Evolutionary conservation across 2,113 vertebrate species (phyloP), one percentile per base, ranked within the genome.

Genomic region (Cinclus mexicanus): DNA sequence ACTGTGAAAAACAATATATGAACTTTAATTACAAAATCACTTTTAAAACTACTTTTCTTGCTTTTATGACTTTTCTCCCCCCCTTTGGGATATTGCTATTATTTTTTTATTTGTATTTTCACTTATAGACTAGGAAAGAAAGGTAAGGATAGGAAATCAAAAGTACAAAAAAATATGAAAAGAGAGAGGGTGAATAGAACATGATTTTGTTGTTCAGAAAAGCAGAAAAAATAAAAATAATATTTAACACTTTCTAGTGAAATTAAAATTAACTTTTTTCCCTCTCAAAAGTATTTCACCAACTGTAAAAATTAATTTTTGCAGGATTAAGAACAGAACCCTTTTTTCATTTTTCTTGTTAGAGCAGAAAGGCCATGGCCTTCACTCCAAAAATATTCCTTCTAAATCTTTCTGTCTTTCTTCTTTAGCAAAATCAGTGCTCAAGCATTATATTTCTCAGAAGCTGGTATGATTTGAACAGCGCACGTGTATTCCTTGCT

Each of bases 281-380:
- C 9, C 2, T 50, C 24, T 69, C 31, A 55, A 47, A 89, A 78
- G 2, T 21, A 28, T 84, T 86, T 69, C 9, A 61, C 3, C 8
- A 61, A 23, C 25, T 42, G 4, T 21, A 70, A 89, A 37, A 37
- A 5, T 11, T 2, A n/a, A 18, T 67, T 78, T 91, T 55, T n/a
- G 1, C 6, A 3, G 11, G 1, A 78, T 31, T 46, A 56, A 41
- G 46, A 33, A 18, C 17, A 31, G 7, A 79, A 0, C 1, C 12
- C 8, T 64, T 87, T 46, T 35, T 35, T 35, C 6, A 22, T 85
- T 85, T 85, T 57, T 35, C 2, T 1, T 59, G 17, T 44, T 82
- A 37, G 7, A 72, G 3, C 10, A 72, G 41, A 85, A 85, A 89
- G 57, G 4, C 17, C 25, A 31, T 9, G 13, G 11, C 16, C 16